Evolutionary conservation across 2,888 invertebrate genomes (phyloP).

Genomic region (Holacanthella duospinosa): DNA sequence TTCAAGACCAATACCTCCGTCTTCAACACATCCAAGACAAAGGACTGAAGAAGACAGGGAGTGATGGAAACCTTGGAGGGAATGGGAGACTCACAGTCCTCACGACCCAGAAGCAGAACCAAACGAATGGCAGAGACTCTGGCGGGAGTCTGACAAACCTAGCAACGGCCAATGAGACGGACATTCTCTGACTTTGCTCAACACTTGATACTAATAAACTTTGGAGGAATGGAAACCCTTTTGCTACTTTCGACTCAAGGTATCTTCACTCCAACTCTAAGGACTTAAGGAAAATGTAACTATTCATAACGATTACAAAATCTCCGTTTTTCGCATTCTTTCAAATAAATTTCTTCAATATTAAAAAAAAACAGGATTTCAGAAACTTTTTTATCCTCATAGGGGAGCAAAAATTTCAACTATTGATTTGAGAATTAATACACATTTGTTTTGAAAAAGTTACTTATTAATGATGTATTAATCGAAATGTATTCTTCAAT

Average conservation of each 20-base stretch:
- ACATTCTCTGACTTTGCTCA: constrained; percentile 54
- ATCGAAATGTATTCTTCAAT: no score
- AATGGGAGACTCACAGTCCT: constrained; percentile 43
- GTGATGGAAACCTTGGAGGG: constrained; percentile 72
- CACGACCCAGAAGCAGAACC: not conserved
- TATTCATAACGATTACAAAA: no score
- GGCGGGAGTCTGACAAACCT: constrained; percentile 5
- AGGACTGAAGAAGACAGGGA: constrained; percentile 70
- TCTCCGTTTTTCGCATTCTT: constrained; percentile 5
- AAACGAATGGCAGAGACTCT: not conserved
- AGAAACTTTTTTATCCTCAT: no score
- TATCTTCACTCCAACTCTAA: no score
- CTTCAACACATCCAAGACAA: constrained; percentile 67
- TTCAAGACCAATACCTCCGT: constrained; percentile 84
- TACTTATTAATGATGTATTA: no score
- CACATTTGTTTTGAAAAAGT: no score
- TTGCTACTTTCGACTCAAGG: no score
- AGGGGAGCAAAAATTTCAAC: no score
- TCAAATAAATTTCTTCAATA: no score
- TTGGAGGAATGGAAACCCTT: no score
- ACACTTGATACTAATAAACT: not conserved
- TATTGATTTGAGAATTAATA: no score
- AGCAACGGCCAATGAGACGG: constrained; percentile 60
- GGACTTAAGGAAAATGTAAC: not conserved
- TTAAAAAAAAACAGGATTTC: no score